Evolutionary conservation across 2,797 vertebrate genomes (phyloP), one percentile per base, ranked within the genome.

Genomic region (Myiothlypis chrysogaster): DNA sequence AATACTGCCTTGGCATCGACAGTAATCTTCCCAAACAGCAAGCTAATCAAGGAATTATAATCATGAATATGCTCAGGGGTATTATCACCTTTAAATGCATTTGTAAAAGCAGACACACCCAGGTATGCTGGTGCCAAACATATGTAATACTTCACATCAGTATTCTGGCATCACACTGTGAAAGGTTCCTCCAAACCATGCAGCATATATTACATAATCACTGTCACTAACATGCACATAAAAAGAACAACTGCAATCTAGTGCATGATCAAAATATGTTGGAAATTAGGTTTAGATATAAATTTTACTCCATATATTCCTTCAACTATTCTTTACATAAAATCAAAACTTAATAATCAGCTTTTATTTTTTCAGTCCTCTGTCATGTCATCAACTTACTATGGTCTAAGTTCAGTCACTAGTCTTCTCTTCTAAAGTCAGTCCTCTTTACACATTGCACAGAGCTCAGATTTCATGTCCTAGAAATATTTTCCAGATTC

Each of bases 11-110:
- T 92, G 43, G n/a, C 63, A 75, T 64, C 56, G 64, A 59, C 25
- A 41, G 32, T 56, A 83, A 78, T 71, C 32, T 90, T 94, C 56
- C 83, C 83, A 60, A 96, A 66, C 14, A 76, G 55, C 52, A 89
- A 72, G n/a, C 25, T 89, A 86, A 94, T 92, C 64, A 94, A 94
- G 70, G 73, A 96, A 80, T 89, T 79, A 71, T 24, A 84, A 77
- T 68, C 53, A 82, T 76, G 94, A 96, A 89, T 89, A 87, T 49
- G 78, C 76, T 90, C 12, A 56, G 71, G 59, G 87, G 83, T 53
- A 92, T 71, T 83, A 89, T 83, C 18, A 35, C 73, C 60, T 81
- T 75, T 14, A 90, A 52, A 65, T 66, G 39, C 21, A 83, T 60
- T 80, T 87, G 69, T 72, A 83, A 79, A 89, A 89, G 79, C 37